A percentile compares a stretch with the other conserved stretches of the same genome.
phyloP scores from a whole-genome alignment of 1,140 invertebrate genomes.

The Lasioglossum baleicum region DNA sequence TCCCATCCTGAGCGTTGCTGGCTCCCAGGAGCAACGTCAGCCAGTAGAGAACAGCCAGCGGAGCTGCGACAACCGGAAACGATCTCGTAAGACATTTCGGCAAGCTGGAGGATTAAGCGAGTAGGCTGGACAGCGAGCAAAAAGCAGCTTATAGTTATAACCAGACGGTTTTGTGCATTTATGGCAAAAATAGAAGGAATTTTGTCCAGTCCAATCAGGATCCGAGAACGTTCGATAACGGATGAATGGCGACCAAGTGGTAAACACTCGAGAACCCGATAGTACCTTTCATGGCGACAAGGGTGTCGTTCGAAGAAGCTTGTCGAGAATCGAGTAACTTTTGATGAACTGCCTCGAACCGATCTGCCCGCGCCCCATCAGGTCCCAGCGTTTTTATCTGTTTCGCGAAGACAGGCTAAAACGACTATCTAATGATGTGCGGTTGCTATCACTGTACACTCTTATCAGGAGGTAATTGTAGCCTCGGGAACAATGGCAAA shows the following conservation, averaged over 20 bases:
- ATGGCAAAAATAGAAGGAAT: too few relatives aligned
- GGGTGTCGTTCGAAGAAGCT: neutral
- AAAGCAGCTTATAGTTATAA: too few relatives aligned
- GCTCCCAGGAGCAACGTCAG: neutral
- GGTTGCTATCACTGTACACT: neutral
- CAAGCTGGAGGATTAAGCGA: too few relatives aligned
- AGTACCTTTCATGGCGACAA: neutral
- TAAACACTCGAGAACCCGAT: neutral
- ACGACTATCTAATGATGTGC: conserved; percentile 11
- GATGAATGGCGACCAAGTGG: neutral
- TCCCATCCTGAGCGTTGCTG: neutral
- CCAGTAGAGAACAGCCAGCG: neutral
- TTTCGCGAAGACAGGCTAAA: neutral
- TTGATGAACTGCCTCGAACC: neutral
- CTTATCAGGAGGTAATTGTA: conserved; percentile 36
- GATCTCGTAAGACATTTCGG: neutral
- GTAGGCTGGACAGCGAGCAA: too few relatives aligned
- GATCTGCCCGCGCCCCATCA: neutral
- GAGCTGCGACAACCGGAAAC: neutral
- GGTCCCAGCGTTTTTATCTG: conserved; percentile 25
- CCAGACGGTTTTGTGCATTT: too few relatives aligned
- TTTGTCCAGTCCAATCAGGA: neutral
- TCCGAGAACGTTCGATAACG: conserved; percentile 2
- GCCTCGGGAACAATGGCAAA: conserved; percentile 28
- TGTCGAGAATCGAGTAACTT: neutral